Evolutionary conservation across 2,797 vertebrate species (phyloP).

Genomic region (Etheostoma perlongum): DNA sequence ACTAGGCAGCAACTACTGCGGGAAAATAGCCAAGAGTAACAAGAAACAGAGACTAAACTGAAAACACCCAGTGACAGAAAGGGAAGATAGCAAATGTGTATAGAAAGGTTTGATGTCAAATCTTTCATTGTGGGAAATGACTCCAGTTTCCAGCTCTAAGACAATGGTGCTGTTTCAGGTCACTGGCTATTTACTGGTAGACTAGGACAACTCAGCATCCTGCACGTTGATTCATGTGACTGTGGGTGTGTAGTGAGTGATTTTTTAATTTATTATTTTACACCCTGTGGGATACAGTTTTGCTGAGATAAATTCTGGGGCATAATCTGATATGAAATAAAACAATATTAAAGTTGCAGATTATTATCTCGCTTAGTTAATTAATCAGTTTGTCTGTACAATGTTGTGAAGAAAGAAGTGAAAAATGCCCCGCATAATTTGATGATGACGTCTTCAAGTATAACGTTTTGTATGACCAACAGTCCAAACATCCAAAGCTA

Average conservation of each 20-base stretch:
- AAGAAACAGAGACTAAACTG: background rate
- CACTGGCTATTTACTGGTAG: constrained; percentile 38
- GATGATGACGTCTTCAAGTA: background rate
- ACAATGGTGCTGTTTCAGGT: constrained; percentile 49
- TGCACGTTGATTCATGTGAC: constrained; percentile 18
- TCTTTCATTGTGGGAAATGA: constrained; percentile 51
- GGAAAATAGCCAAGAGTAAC: background rate
- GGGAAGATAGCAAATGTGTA: background rate
- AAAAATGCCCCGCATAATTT: background rate
- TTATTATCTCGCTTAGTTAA: background rate
- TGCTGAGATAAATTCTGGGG: background rate
- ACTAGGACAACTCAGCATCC: constrained; percentile 34
- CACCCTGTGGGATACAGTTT: background rate
- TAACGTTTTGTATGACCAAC: background rate
- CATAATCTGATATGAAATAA: background rate
- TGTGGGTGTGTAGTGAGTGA: background rate
- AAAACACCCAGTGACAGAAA: background rate
- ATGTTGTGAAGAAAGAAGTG: no score
- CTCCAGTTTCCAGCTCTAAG: constrained; percentile 39
- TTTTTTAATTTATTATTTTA: background rate
- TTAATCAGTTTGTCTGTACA: no score
- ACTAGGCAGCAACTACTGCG: background rate
- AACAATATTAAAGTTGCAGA: background rate
- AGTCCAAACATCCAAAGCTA: background rate
- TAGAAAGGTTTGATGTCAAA: constrained; percentile 1